Percentiles rank a stretch among this genome's conserved stretches.
Conservation (phyloP, 1,140 invertebrate species). For the Diorhabda sublineata region DNA sequence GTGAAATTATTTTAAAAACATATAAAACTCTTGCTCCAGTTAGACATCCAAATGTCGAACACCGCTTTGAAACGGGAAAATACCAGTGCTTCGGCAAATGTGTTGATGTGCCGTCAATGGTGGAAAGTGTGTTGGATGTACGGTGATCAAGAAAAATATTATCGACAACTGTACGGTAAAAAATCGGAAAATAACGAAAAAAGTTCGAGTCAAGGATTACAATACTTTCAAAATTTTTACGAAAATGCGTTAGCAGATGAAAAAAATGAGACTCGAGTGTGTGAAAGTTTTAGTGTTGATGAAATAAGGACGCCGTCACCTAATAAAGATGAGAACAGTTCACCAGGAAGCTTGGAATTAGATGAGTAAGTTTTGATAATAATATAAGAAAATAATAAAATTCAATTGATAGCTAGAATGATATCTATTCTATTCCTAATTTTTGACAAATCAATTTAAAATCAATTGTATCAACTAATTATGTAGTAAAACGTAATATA, state of each 20-base stretch:
- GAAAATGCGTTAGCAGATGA: conserved; percentile 8
- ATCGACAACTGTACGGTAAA: conserved; percentile 71
- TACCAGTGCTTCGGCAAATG: conserved; percentile 54
- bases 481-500: no score
- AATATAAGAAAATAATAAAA: not conserved
- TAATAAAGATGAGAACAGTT: conserved; percentile 10
- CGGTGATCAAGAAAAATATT: conserved; percentile 78
- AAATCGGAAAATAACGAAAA: conserved; percentile 7
- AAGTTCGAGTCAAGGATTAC: conserved; percentile 3
- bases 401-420: no score
- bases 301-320: conserved; percentile 24
- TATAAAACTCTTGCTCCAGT: no score
- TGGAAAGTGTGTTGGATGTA: conserved; percentile 85
- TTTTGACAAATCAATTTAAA: no score
- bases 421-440: no score
- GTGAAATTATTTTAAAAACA: no score
- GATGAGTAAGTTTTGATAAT: conserved; percentile 35
- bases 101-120: conserved; percentile 80
- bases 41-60: conserved; percentile 28
- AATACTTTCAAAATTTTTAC: conserved; percentile 16
- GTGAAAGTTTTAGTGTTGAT: conserved; percentile 29
- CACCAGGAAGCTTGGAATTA: conserved; percentile 30
- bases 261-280: conserved; percentile 14
- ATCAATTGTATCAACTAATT: no score
- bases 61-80: conserved; percentile 38